These are phyloP conservation scores for Petrophora chlorosata DNA, from an alignment of 2,888 invertebrate genomes.

Conservation along the genomic window DNA sequence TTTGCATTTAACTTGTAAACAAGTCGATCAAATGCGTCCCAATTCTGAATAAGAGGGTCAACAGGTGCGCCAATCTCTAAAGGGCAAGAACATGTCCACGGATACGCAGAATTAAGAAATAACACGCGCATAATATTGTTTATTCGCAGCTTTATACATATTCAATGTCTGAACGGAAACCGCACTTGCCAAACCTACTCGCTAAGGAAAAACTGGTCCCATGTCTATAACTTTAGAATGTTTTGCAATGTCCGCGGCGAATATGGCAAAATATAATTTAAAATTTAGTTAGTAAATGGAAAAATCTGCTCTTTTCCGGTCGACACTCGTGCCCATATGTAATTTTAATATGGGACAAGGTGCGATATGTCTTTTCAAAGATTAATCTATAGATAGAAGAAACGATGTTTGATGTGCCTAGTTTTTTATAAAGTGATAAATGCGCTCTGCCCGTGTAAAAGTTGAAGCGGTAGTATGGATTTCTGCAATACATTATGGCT, in stretches of 20 bases:
- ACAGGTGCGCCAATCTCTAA: slow-evolving; percentile 10
- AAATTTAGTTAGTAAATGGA: slow-evolving; percentile 12
- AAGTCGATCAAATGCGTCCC: neutral
- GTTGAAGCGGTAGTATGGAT: too few species aligned
- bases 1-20: neutral
- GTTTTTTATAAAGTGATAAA: too few species aligned
- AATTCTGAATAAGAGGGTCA: neutral
- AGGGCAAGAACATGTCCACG: neutral
- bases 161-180: slow-evolving; percentile 38
- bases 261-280: slow-evolving; percentile 29
- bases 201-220: slow-evolving; percentile 18
- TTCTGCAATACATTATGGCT: too few species aligned
- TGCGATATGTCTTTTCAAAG: neutral
- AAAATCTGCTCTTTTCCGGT: slow-evolving; percentile 17
- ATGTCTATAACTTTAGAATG: slow-evolving; percentile 5
- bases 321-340: neutral
- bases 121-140: slow-evolving; percentile 35
- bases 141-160: slow-evolving; percentile 41
- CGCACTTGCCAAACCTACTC: slow-evolving; percentile 23
- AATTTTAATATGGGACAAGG: neutral
- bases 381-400: too few species aligned
- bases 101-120: slow-evolving; percentile 38
- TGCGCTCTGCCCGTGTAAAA: too few species aligned
- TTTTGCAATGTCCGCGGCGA: slow-evolving; percentile 32
- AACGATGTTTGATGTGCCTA: too few species aligned